Base-by-base conservation (phyloP, 1,140 invertebrate genomes). In the Pissodes strobi region DNA sequence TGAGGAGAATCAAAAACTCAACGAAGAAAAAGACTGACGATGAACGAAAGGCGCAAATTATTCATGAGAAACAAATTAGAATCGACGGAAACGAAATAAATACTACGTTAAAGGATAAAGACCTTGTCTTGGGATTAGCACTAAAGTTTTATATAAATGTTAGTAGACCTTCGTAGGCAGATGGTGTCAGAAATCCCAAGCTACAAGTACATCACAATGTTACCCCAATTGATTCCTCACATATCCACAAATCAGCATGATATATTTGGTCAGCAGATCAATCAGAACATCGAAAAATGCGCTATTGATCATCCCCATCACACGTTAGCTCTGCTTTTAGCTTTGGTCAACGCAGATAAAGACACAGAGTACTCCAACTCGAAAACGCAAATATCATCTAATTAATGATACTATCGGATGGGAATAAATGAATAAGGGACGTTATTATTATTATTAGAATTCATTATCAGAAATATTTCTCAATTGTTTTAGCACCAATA, bases 191-290 rank as follows among this genome's bases (percentile, higher is more conserved):
- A 76, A 12, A 85, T 95, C 30, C 85, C 90, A 0, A 87, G 85
- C 0, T 87, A 90, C 74, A 95, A 95, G 75, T 95, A 93, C 72
- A 81, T 97, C 2, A 84, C 88, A 0, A 82, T 95, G 5, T 80
- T 96, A 64, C 93, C 94, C 43, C 94, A 97, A 77, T 76, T 97
- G 6, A 88, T 89, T 2, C 92, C 93, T 0, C 85, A 93, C 45
- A 84, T 97, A 45, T 87, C 82, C 9, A 52, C 56, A 8, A 72
- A 78, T 48, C 73, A 73, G 10, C 74, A 77, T 46, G 76, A 78
- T 46, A 66, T 68, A 49, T 68, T 70, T 37, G 71, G 58, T n/a
- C 51, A 67, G 19, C 43, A 64, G 52, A 66, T 72, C 6, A 68
- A 70, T 23, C 48, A 53, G 46, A 70, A 72, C 12, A 64, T 76